Conservation (phyloP, 1,140 invertebrate genomes). For the Nymphalis io region DNA sequence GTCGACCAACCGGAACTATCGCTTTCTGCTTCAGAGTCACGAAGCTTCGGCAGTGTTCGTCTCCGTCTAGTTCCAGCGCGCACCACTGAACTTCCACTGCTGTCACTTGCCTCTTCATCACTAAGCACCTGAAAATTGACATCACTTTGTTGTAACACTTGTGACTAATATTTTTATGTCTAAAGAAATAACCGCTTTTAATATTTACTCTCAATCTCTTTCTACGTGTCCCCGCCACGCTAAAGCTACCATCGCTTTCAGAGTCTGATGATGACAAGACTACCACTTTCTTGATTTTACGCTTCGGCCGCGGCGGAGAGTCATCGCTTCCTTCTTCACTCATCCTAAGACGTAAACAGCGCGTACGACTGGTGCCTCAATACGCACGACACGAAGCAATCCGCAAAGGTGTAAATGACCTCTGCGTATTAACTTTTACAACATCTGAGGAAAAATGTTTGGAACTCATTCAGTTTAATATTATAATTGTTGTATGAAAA, state of each 20-base stretch:
- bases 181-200: not conserved
- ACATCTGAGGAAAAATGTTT: slow-evolving; percentile 47
- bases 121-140: slow-evolving; percentile 62
- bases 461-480: slow-evolving; percentile 59
- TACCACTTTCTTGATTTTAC: slow-evolving; percentile 61
- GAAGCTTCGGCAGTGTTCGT: slow-evolving; percentile 55
- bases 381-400: slow-evolving; percentile 72
- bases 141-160: not conserved
- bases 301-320: slow-evolving; percentile 55
- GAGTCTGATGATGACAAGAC: slow-evolving; percentile 62
- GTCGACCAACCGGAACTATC: slow-evolving; percentile 52
- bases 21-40: slow-evolving; percentile 74
- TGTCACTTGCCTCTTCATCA: slow-evolving; percentile 59
- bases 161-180: not conserved
- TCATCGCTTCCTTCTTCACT: slow-evolving; percentile 71
- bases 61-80: slow-evolving; percentile 44
- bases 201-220: slow-evolving; percentile 70
- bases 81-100: slow-evolving; percentile 61
- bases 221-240: slow-evolving; percentile 57
- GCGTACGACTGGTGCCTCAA: slow-evolving; percentile 47
- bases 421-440: slow-evolving; percentile 53
- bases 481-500: slow-evolving; percentile 47
- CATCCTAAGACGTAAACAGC: slow-evolving; percentile 62
- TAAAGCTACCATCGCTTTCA: slow-evolving; percentile 67
- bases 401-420: slow-evolving; percentile 76